Base-by-base conservation (phyloP, 2,113 vertebrate species). In the Pterocles gutturalis region DNA sequence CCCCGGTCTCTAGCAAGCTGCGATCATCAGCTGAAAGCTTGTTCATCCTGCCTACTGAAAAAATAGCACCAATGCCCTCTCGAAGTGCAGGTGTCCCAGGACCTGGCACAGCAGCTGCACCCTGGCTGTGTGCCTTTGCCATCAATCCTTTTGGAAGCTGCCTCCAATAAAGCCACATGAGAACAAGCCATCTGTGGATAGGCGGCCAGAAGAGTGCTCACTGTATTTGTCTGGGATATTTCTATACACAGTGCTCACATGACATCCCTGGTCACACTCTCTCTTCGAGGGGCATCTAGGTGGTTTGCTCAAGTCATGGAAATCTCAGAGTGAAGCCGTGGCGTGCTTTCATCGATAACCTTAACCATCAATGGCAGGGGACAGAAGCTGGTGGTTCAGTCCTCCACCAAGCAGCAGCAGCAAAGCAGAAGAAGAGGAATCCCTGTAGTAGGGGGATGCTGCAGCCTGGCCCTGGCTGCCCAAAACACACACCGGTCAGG, bases 51-150 rank as follows among this genome's bases (percentile, higher is more conserved):
- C 31, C 26, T 71, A 36, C 29, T 48, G 24, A 24, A 49, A 71
- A 22, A 13, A 3, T 3, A 51, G 5, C 57, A 38, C 1, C 3
- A 0, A 60, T 21, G 8, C 1, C 22, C 10, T 9, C 8, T 7
- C 2, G 0, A 62, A 90, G 34, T 3, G 43, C 36, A 41, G n/a
- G 13, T 7, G 1, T 17, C 43, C 20, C 38, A 33, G 49, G 31
- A 29, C 18, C 15, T 25, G 64, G 45, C 11, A 1, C 26, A 54
- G 64, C 26, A 85, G 43, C 3, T 19, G 31, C 1, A 0, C 10
- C 13, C 17, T 25, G 19, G 33, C 20, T 75, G 19, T 43, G 11
- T 0, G 0, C 24, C 22, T 69, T 45, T 0, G 0, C 7, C 25
- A 54, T 45, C 16, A 58, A 31, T 17, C 22, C 19, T 26, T 60